These are phyloP conservation scores for Ylistrum balloti DNA, from an alignment of 1,140 invertebrate genomes.

Conservation along the genomic window DNA sequence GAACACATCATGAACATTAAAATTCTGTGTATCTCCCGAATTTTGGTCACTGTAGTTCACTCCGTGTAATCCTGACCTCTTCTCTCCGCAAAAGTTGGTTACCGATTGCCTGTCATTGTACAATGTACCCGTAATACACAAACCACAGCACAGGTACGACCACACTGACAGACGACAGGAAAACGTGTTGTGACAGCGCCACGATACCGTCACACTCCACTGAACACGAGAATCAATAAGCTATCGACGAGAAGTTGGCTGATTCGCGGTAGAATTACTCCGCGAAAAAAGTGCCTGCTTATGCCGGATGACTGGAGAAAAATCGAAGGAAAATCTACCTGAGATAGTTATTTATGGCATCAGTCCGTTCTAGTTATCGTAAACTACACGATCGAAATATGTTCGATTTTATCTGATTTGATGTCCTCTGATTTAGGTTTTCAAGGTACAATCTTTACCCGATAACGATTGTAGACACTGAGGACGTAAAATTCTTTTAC, in stretches of 20 bases:
- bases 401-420: not conserved
- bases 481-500: too few relatives aligned
- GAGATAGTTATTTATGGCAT: not conserved
- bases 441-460: not conserved
- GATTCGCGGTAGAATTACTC: constrained; percentile 33
- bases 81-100: not conserved
- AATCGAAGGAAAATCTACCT: constrained; percentile 16
- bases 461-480: too few relatives aligned
- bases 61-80: not conserved
- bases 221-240: constrained; percentile 34
- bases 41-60: not conserved
- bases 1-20: not conserved
- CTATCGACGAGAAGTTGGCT: not conserved
- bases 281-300: constrained; percentile 4
- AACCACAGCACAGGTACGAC: not conserved
- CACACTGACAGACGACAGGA: constrained; percentile 21
- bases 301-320: not conserved
- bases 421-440: not conserved
- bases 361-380: not conserved
- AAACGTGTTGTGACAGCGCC: constrained; percentile 35
- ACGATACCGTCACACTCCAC: not conserved
- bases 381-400: not conserved
- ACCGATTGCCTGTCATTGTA: not conserved
- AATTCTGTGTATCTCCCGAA: not conserved
- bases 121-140: not conserved